A percentile compares a stretch with the other conserved stretches of the same genome.
These are phyloP conservation scores for Serrognathus titanus DNA, from an alignment of 2,888 invertebrate species.

Conservation along the genomic window DNA sequence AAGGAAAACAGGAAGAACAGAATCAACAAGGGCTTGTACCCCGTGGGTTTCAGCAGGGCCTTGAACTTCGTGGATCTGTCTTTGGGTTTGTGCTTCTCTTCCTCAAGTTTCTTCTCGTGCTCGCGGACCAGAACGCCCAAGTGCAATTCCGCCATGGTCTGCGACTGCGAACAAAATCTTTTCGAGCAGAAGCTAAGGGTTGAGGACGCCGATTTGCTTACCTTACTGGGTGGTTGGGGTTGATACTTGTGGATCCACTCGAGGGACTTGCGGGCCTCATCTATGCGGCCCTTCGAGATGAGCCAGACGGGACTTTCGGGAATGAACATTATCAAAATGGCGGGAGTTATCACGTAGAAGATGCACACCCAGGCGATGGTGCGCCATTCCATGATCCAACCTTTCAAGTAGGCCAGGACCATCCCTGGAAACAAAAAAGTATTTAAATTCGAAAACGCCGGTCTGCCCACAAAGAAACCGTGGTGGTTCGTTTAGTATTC, in stretches of 20 bases:
- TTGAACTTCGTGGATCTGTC: slow-evolving; percentile 43
- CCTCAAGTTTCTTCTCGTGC: slow-evolving; percentile 50
- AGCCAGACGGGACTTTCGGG: slow-evolving; percentile 62
- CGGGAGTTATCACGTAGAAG: slow-evolving; percentile 53
- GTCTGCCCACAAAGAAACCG: no score
- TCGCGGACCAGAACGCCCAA: slow-evolving; percentile 53
- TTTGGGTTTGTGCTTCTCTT: slow-evolving; percentile 41
- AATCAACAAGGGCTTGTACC: slow-evolving; percentile 57
- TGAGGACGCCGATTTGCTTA: slow-evolving; percentile 23
- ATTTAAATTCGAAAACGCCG: background rate
- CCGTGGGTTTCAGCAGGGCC: slow-evolving; percentile 54
- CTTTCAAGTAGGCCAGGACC: slow-evolving; percentile 56
- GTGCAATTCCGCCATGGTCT: slow-evolving; percentile 53
- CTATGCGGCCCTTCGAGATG: slow-evolving; percentile 54
- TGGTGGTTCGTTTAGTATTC: no score
- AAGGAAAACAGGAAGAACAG: slow-evolving; percentile 56
- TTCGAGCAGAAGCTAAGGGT: background rate
- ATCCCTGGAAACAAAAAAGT: slow-evolving; percentile 46
- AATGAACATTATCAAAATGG: slow-evolving; percentile 51
- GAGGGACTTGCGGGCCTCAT: slow-evolving; percentile 54
- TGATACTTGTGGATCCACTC: slow-evolving; percentile 52
- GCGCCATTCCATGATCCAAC: slow-evolving; percentile 56
- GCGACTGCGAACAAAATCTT: slow-evolving; percentile 32
- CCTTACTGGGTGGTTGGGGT: slow-evolving; percentile 48
- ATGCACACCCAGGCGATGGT: slow-evolving; percentile 56